A percentile compares a stretch with the other conserved stretches of the same genome.
Conservation (phyloP, 2,888 invertebrate genomes). For the Choreutis nemorana region DNA sequence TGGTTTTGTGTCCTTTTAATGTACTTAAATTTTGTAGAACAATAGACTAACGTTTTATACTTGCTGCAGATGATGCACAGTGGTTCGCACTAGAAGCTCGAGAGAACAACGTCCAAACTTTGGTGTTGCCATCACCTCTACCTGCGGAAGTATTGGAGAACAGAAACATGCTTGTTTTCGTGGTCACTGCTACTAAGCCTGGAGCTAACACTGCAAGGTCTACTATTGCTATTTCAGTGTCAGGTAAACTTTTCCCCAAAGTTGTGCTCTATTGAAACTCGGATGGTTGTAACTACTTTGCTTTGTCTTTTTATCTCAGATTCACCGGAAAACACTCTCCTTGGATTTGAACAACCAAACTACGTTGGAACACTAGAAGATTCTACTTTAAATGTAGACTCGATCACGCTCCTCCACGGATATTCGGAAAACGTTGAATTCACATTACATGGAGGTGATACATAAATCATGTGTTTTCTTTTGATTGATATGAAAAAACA, state of each 20-base stretch:
- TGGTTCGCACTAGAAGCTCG: constrained; percentile 13
- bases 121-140: neutral
- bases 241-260: no score
- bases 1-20: constrained; percentile 1
- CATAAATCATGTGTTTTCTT: no score
- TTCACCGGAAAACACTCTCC: constrained; percentile 9
- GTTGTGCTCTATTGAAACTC: no score
- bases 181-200: neutral
- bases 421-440: constrained; percentile 17
- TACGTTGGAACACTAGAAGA: constrained; percentile 19
- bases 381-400: constrained; percentile 11
- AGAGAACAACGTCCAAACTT: neutral
- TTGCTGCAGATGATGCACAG: constrained; percentile 13
- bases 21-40: neutral
- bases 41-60: constrained; percentile 17
- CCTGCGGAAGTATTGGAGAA: neutral
- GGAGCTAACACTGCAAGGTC: constrained; percentile 1
- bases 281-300: no score
- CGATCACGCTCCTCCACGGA: constrained; percentile 20
- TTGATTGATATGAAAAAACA: no score
- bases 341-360: constrained; percentile 19
- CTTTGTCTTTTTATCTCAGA: constrained; percentile 15
- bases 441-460: constrained; percentile 19
- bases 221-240: constrained; percentile 1
- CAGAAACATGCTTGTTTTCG: constrained; percentile 2